Conservation (phyloP, 2,113 vertebrate species). For the Isichthys henryi region DNA sequence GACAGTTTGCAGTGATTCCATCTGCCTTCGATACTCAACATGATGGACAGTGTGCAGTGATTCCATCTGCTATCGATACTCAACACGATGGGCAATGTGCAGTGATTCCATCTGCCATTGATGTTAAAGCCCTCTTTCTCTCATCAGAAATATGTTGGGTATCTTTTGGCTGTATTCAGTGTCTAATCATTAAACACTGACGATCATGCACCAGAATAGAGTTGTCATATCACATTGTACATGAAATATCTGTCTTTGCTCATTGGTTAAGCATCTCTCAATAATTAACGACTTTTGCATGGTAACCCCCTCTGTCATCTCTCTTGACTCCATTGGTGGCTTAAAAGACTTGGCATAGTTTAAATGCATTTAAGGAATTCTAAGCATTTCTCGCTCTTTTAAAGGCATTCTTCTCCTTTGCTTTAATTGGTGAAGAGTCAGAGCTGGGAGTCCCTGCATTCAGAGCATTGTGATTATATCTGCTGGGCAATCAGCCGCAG, state of each 20-base stretch:
- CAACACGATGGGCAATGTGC: no score
- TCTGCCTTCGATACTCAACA: no score
- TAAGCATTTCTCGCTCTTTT: neutral
- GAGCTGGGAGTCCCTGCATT: neutral
- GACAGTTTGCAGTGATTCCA: no score
- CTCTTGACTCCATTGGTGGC: neutral
- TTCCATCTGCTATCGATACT: no score
- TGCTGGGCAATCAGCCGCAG: neutral
- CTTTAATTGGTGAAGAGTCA: neutral
- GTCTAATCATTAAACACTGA: neutral
- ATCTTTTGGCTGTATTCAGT: neutral
- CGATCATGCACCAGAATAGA: neutral
- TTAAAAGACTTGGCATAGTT: neutral
- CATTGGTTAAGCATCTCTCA: neutral
- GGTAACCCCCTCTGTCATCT: neutral
- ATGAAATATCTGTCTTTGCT: neutral
- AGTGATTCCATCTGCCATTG: neutral
- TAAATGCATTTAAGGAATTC: neutral
- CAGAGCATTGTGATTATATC: neutral
- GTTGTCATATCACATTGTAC: neutral
- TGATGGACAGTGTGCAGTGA: no score
- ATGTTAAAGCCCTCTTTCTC: neutral
- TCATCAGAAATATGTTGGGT: neutral
- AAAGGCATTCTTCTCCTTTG: neutral
- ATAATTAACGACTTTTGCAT: neutral